Evolutionary conservation across 1,140 invertebrate species (phyloP).

Genomic region (Thereuonema tuberculata): DNA sequence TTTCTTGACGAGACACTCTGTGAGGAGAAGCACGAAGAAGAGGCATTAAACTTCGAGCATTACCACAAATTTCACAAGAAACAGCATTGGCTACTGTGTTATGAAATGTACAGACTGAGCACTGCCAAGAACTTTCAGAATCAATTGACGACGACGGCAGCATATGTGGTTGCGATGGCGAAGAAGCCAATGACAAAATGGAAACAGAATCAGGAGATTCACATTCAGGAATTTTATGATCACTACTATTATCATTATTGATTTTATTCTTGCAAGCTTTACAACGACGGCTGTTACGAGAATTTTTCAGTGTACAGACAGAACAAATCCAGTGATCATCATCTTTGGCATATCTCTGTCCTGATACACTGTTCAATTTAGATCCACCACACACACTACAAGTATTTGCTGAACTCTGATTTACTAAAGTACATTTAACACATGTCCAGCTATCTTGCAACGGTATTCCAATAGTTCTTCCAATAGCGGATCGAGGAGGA

Average conservation of each 20-base stretch:
- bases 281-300: conserved; percentile 50
- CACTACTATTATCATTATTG: conserved; percentile 4
- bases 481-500: not conserved
- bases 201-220: no score
- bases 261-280: conserved; percentile 46
- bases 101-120: conserved; percentile 27
- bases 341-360: conserved; percentile 52
- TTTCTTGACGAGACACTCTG: conserved; percentile 36
- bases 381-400: conserved; percentile 74
- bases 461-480: not conserved
- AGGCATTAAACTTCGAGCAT: conserved; percentile 31
- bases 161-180: conserved; percentile 10
- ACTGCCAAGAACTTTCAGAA: conserved; percentile 22
- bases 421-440: conserved; percentile 71
- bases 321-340: conserved; percentile 58
- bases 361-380: conserved; percentile 51
- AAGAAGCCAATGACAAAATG: conserved; percentile 3
- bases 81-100: conserved; percentile 22
- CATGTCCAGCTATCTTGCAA: conserved; percentile 55
- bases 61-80: conserved; percentile 59
- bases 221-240: conserved; percentile 12
- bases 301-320: conserved; percentile 72
- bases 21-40: conserved; percentile 17
- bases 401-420: conserved; percentile 46
- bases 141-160: no score